Percentiles rank a stretch among this genome's conserved stretches.
Conservation (phyloP, 2,797 vertebrate species). For the Florisuga fusca region DNA sequence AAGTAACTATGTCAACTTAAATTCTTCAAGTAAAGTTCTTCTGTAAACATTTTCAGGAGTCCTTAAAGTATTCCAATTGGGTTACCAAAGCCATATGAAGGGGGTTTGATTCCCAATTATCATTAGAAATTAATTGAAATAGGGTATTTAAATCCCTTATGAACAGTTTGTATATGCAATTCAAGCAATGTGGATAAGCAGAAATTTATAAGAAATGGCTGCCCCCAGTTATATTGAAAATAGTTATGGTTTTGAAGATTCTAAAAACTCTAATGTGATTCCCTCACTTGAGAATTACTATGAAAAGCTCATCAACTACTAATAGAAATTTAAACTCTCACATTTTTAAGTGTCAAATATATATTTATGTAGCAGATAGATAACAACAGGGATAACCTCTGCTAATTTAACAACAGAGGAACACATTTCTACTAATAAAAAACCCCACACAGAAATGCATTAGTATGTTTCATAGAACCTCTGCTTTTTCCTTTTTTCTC, state of each 20-base stretch:
- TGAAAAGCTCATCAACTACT: background rate
- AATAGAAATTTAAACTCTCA: background rate
- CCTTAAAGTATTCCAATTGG: background rate
- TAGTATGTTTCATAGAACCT: background rate
- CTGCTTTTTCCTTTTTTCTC: background rate
- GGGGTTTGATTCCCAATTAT: conserved; percentile 31
- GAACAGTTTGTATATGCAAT: background rate
- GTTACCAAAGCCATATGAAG: conserved; percentile 20
- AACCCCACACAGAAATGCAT: background rate
- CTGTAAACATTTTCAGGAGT: background rate
- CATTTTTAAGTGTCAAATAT: background rate
- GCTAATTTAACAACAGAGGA: background rate
- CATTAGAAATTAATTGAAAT: conserved; percentile 63
- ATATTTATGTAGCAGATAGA: background rate
- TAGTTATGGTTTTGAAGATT: background rate
- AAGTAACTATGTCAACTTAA: background rate
- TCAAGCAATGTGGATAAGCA: conserved; percentile 2
- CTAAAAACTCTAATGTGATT: background rate
- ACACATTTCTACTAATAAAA: background rate
- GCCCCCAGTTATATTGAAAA: background rate
- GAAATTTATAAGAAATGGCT: conserved; percentile 31
- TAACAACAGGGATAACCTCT: background rate
- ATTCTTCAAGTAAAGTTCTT: background rate
- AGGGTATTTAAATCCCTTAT: conserved; percentile 31
- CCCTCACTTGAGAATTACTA: background rate